Conservation (phyloP, 2,888 invertebrate genomes). For the Melinopterus prodromus region DNA sequence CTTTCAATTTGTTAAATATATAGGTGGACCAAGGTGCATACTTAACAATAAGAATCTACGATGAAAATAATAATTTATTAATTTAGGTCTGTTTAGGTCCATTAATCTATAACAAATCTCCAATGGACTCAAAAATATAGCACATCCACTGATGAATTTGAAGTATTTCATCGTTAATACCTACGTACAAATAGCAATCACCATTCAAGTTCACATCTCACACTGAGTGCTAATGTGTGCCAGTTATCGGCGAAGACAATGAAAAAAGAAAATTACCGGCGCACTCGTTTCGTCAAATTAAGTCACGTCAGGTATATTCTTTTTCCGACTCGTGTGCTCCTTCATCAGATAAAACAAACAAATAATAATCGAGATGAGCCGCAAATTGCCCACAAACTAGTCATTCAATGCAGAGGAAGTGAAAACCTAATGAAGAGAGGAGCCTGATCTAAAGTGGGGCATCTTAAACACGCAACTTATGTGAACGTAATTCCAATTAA, state of each 20-base stretch:
- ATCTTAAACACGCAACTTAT: not conserved
- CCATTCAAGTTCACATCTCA: not conserved
- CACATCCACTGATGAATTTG: too few relatives aligned
- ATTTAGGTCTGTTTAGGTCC: too few relatives aligned
- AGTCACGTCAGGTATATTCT: not conserved
- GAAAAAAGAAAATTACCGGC: conserved; percentile 4
- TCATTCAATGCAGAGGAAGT: not conserved
- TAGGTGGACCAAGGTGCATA: too few relatives aligned
- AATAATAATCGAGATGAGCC: not conserved
- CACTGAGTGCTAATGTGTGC: not conserved
- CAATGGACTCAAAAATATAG: too few relatives aligned
- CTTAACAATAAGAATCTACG: too few relatives aligned
- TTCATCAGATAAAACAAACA: not conserved
- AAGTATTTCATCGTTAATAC: not conserved
- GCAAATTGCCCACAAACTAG: conserved; percentile 4
- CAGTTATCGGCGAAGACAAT: not conserved
- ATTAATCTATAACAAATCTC: too few relatives aligned
- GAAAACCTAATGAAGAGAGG: not conserved
- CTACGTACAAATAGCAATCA: not conserved
- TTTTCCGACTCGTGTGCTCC: not conserved
- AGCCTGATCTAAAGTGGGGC: not conserved
- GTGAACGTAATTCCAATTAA: not conserved
- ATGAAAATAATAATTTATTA: too few relatives aligned
- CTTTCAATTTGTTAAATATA: too few relatives aligned
- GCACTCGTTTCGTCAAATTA: not conserved